Evolutionary conservation across 64 coral and sea anemone species (phyloP).

Genomic region (Porites lutea): DNA sequence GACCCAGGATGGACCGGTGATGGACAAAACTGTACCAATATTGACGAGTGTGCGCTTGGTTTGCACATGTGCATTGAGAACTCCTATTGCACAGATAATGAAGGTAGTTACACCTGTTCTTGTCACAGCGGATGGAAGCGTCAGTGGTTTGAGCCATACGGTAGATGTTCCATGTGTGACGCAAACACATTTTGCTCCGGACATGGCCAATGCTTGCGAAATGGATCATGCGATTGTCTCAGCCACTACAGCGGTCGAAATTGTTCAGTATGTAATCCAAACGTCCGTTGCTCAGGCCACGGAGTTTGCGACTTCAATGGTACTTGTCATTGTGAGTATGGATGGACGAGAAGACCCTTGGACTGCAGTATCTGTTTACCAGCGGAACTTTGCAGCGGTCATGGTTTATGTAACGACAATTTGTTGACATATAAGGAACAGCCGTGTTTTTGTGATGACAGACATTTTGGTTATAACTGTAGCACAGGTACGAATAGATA

Average conservation of each 20-base stretch:
- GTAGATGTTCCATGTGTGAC: slow-evolving; percentile 76
- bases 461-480: slow-evolving; percentile 54
- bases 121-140: slow-evolving; percentile 63
- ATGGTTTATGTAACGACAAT: slow-evolving; percentile 78
- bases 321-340: slow-evolving; percentile 55
- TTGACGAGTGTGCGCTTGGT: slow-evolving; percentile 64
- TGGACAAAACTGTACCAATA: slow-evolving; percentile 71
- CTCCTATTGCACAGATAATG: slow-evolving; percentile 61
- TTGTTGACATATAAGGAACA: slow-evolving; percentile 44
- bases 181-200: slow-evolving; percentile 54
- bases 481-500: slow-evolving; percentile 32
- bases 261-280: slow-evolving; percentile 62
- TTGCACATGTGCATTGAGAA: slow-evolving; percentile 65
- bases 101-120: slow-evolving; percentile 58
- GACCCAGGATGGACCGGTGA: slow-evolving; percentile 69
- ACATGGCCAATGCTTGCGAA: slow-evolving; percentile 65
- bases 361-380: slow-evolving; percentile 74
- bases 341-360: slow-evolving; percentile 60
- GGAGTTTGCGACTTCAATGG: slow-evolving; percentile 76
- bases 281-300: slow-evolving; percentile 72
- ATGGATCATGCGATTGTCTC: slow-evolving; percentile 73
- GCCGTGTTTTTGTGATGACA: slow-evolving; percentile 62
- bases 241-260: slow-evolving; percentile 51
- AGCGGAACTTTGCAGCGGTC: slow-evolving; percentile 71
- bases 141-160: slow-evolving; percentile 84